These are phyloP conservation scores for Allophyes oxyacanthae DNA, from an alignment of 2,888 invertebrate species.

Conservation along the genomic window DNA sequence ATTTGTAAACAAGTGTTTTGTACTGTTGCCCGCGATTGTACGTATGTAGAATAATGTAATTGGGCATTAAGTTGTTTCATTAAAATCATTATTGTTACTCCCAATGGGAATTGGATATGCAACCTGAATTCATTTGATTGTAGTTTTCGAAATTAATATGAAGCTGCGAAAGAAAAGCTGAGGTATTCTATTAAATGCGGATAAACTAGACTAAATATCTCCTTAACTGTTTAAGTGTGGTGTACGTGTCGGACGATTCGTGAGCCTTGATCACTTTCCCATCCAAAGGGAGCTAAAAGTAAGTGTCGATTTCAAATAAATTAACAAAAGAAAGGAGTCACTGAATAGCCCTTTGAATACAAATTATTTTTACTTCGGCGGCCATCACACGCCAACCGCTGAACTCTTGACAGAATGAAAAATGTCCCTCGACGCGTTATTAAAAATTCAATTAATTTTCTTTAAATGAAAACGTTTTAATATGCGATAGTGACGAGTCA, in stretches of 20 bases:
- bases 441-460: slow-evolving; percentile 67
- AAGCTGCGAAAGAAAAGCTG: too few relatives aligned
- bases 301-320: background rate
- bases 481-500: slow-evolving; percentile 66
- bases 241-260: too few relatives aligned
- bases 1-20: background rate
- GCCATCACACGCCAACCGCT: slow-evolving; percentile 13
- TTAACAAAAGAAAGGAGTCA: slow-evolving; percentile 4
- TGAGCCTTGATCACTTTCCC: background rate
- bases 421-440: slow-evolving; percentile 54
- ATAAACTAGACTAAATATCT: too few relatives aligned
- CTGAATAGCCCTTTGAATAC: slow-evolving; percentile 10
- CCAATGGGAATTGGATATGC: too few relatives aligned
- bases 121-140: too few relatives aligned
- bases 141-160: background rate
- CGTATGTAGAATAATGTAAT: background rate
- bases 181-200: too few relatives aligned
- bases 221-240: too few relatives aligned
- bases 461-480: slow-evolving; percentile 62
- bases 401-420: slow-evolving; percentile 47
- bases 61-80: background rate
- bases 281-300: background rate
- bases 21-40: background rate
- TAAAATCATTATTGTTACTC: too few relatives aligned
- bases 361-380: slow-evolving; percentile 11